Evolutionary conservation across 2,113 vertebrate genomes (phyloP), one percentile per base, ranked within the genome.

Genomic region (Epinephelus cyanopodus): DNA sequence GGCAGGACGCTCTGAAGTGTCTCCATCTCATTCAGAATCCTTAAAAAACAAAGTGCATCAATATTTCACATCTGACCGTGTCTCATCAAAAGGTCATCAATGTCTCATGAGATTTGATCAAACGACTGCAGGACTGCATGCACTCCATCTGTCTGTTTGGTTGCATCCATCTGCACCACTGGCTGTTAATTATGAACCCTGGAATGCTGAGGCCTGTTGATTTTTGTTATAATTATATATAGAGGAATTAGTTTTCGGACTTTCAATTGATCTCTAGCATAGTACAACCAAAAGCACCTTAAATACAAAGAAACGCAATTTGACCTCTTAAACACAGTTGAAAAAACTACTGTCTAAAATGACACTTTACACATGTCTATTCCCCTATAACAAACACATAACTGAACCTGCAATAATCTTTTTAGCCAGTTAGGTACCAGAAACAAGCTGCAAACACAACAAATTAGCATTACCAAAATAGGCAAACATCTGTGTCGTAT

Each of bases 1-100:
- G 91, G 87, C n/a, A 96, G 79, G 25, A 93, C 76, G 76, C 77
- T 84, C 53, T 88, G 79, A 29, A 95, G 23, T 8, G 77, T 81
- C 62, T 78, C 81, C 90, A 95, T 77, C 53, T 93, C 74, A 47
- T 91, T 87, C 74, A 95, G 47, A 79, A 95, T 90, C 53, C 95
- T 96, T 57, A 42, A 77, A 33, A 86, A 84, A 85, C 62, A 79
- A 79, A 82, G 21, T 8, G 81, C 18, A 66, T 63, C 23, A 77
- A 57, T 57, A 82, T 54, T 67, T 81, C 6, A 74, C 13, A 63
- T 62, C 6, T 72, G 45, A 77, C 61, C 11, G 8, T 18, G 5
- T 80, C 13, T 69, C 42, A 66, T 69, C 8, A 68, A 74, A 86
- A 37, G 10, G 54, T 77, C 57, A 79, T 52, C 9, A n/a, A 23